phyloP scores from a whole-genome alignment of 2,888 invertebrate genomes.

The Drosophila paranaensis region DNA sequence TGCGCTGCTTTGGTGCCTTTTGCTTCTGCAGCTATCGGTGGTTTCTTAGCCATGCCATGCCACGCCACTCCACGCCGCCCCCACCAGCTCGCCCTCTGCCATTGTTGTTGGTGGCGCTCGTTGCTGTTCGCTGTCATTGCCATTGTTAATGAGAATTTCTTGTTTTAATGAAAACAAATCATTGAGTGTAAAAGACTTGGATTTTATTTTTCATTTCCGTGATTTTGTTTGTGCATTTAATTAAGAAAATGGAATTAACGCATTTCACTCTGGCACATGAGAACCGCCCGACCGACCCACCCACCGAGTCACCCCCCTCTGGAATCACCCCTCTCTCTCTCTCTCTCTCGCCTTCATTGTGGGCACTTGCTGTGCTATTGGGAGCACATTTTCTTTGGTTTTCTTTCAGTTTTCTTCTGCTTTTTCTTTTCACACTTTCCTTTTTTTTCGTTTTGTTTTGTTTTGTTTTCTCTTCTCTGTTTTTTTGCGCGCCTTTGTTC shows the following conservation, averaged over 20 bases:
- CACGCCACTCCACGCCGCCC: too few relatives aligned
- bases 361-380: slow-evolving; percentile 7
- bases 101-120: slow-evolving; percentile 38
- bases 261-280: slow-evolving; percentile 63
- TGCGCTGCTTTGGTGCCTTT: slow-evolving; percentile 24
- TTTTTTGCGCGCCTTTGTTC: slow-evolving; percentile 17
- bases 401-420: slow-evolving; percentile 16
- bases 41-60: slow-evolving; percentile 31
- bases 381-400: slow-evolving; percentile 19
- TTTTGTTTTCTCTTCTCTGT: slow-evolving; percentile 34
- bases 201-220: slow-evolving; percentile 83
- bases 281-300: not conserved
- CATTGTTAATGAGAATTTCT: slow-evolving; percentile 84
- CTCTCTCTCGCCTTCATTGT: not conserved
- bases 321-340: not conserved
- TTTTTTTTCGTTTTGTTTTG: slow-evolving; percentile 16
- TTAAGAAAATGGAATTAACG: slow-evolving; percentile 84
- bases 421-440: slow-evolving; percentile 36
- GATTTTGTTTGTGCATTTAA: slow-evolving; percentile 83
- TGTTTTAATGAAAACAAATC: slow-evolving; percentile 84
- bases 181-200: slow-evolving; percentile 83
- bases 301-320: not conserved
- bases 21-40: slow-evolving; percentile 51
- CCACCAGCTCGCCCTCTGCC: not conserved
- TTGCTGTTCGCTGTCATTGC: slow-evolving; percentile 75